phyloP scores from a whole-genome alignment of 37 sponge, comb jelly and placozoan genomes.

The Haliclona indistincta region DNA sequence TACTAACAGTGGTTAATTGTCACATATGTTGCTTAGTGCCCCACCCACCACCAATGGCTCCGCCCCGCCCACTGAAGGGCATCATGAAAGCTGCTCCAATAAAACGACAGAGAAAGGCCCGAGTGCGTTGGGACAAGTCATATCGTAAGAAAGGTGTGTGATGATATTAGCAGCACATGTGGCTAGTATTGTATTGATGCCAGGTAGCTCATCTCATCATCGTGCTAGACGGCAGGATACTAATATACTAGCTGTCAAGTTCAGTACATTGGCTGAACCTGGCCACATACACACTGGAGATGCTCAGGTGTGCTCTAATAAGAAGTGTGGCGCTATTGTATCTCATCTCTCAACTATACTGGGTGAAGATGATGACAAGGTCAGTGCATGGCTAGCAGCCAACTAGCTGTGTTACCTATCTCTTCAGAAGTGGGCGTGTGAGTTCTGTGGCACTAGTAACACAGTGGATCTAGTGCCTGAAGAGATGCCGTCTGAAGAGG shows the following conservation, averaged over 20 bases:
- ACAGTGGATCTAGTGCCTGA: constrained; percentile 72
- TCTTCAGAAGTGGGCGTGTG: constrained; percentile 84
- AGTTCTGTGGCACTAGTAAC: constrained; percentile 80
- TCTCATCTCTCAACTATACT: constrained; percentile 59
- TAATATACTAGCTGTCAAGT: constrained; percentile 82
- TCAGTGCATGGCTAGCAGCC: not conserved
- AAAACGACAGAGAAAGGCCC: not conserved
- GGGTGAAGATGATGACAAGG: constrained; percentile 47
- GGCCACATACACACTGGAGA: constrained; percentile 87
- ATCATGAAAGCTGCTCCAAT: not conserved
- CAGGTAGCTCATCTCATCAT: no score
- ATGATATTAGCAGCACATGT: no score
- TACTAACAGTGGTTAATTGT: no score
- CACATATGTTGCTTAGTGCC: no score
- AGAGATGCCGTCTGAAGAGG: constrained; percentile 71
- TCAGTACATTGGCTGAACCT: constrained; percentile 76
- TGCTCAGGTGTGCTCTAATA: constrained; percentile 61
- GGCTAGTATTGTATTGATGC: no score
- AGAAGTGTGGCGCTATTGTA: constrained; percentile 62
- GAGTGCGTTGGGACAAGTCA: not conserved
- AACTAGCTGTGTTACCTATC: not conserved
- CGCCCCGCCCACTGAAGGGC: not conserved
- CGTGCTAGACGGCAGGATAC: constrained; percentile 66
- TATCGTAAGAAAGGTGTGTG: not conserved
- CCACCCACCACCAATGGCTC: not conserved